Base-by-base conservation (phyloP, 2,113 vertebrate species). In the rabbit (Oryctolagus cuniculus) region DNA sequence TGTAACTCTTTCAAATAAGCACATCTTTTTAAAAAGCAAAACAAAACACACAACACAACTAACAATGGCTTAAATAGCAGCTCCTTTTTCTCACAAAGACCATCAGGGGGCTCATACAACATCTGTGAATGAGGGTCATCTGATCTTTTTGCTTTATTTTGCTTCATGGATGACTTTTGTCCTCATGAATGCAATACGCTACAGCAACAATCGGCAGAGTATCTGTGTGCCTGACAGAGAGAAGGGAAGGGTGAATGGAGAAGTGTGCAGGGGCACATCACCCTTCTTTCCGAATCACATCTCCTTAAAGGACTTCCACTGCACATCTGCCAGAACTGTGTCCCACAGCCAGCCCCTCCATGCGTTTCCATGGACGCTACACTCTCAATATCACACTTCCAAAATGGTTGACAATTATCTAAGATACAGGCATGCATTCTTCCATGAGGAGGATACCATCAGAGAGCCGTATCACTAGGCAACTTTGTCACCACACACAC, bases 381-480 rank as follows among this genome's bases (percentile, higher is more conserved):
- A 38, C 77, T 87, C 89, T 77, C 53, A 82, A 55, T 75, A 78
- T 53, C 49, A 82, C 69, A 16, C 69, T 86, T 82, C 77, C 51
- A 6, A 72, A 53, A 66, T 36, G 7, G 24, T 10, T 51, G 4
- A 77, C 22, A 38, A 27, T 82, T 69, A 84, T 49, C 64, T 22
- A 64, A 64, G 11, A 9, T 49, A 55, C 2, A 67, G 13, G 11
- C 36, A 16, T n/a, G 13, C 51, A 38, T 49, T 51, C 55, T 29
- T 21, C 38, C 17, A 69, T 25, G 29, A 79, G 17, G 22, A 22
- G 11, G 55, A 22, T 64, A 34, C 58, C 2, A 38, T 55, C 73
- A 15, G 13, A n/a, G 66, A 67, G 24, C 17, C 31, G 51, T 34
- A 21, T 21, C 55, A 58, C 19, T 58, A 15, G 19, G 19, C 15